Evolutionary conservation across 2,797 vertebrate species (phyloP), one percentile per base, ranked within the genome.

Genomic region (Acridotheres tristis): DNA sequence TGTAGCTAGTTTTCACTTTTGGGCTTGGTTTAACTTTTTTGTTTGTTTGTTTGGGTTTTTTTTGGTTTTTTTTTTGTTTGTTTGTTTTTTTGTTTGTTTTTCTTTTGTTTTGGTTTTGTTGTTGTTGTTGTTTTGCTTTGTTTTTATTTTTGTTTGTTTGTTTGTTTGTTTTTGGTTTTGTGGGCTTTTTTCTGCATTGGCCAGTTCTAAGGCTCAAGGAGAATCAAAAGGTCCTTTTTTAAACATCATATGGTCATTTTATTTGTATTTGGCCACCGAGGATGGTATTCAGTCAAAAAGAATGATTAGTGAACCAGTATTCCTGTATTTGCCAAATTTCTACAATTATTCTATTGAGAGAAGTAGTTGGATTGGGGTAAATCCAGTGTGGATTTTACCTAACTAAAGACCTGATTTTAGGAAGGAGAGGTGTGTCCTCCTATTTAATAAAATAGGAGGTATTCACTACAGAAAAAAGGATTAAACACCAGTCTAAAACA

Each of bases 11-110:
- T 73, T 47, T 67, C 4, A 1, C 2, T 22, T 65, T 55, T 23
- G 8, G 5, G 3, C 23, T 36, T 15, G 3, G 11, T 72, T 55
- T 54, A 34, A 9, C 1, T 2, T 8, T 1, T n/a, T 11, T 38
- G 12, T 38, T 38, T 38, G 38, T 11, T 26, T 36, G 34, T 34
- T 34, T 34, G 34, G 34, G 34, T 34, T 34, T 34, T 34, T 34
- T 34, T 34, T 34, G 34, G 34, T 34, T 34, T 10, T 34, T 4
- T 7, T 11, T 36, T 45, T n/a, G 22, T 48, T 48, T 26, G 34
- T 14, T 16, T 26, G 34, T 34, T 34, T 48, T 8, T 34, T 34
- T 34, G 34, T 15, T 48, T 48, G 13, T 47, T 47, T 47, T 47
- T 47, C 22, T 47, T 47, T 47, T 48, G 23, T 25, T 48, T 23